These are phyloP conservation scores for Semotilus atromaculatus DNA, from an alignment of 2,797 vertebrate species.

Conservation along the genomic window DNA sequence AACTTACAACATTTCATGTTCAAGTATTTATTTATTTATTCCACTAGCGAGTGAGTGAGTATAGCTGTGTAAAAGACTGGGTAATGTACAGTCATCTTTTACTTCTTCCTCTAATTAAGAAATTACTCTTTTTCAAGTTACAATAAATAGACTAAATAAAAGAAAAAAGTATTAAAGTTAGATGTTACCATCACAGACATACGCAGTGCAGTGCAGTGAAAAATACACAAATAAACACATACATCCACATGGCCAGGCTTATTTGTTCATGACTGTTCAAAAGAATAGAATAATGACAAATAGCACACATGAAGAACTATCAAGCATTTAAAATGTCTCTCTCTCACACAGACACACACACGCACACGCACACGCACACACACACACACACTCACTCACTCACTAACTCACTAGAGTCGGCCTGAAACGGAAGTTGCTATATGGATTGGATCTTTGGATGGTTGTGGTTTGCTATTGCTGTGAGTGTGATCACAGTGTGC, in stretches of 20 bases:
- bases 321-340: too few relatives aligned
- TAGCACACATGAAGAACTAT: not conserved
- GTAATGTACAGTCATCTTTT: not conserved
- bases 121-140: not conserved
- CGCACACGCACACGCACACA: not conserved
- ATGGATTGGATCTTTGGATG: not conserved
- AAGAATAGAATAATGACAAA: not conserved
- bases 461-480: not conserved
- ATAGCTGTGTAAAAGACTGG: not conserved
- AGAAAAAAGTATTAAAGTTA: too few relatives aligned
- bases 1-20: not conserved
- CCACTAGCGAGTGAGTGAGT: not conserved
- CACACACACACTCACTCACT: slow-evolving; percentile 28
- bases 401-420: not conserved
- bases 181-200: not conserved
- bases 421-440: not conserved
- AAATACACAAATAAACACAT: not conserved
- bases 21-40: not conserved
- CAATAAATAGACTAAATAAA: too few relatives aligned
- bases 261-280: not conserved
- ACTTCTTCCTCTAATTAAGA: not conserved
- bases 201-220: too few relatives aligned
- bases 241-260: not conserved
- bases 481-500: too few relatives aligned
- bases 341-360: too few relatives aligned